Percentiles rank a stretch among this genome's conserved stretches.
Conservation (phyloP, 2,113 vertebrate genomes). For the Archocentrus centrarchus region DNA sequence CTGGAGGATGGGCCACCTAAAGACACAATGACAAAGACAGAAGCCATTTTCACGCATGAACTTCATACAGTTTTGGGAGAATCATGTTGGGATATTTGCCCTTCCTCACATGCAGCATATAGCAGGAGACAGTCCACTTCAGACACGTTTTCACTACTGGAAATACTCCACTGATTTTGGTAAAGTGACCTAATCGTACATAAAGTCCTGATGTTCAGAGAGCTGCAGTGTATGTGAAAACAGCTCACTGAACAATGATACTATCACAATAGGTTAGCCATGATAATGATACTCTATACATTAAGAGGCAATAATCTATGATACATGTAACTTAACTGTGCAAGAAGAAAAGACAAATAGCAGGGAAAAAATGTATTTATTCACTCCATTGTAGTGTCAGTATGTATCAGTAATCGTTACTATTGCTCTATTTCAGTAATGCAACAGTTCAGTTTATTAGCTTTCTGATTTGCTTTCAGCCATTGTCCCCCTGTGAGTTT, state of each 20-base stretch:
- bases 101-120: not conserved
- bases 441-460: not conserved
- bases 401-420: not conserved
- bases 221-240: not conserved
- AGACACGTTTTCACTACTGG: not conserved
- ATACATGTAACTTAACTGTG: not conserved
- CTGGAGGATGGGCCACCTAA: slow-evolving; percentile 96
- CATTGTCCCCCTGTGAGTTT: not conserved
- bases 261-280: not conserved
- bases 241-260: not conserved
- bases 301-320: not conserved
- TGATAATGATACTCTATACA: not conserved
- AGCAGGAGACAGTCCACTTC: not conserved
- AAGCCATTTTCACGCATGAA: not conserved
- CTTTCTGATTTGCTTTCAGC: not conserved
- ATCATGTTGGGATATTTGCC: not conserved
- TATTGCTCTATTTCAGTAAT: not conserved
- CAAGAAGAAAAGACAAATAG: not conserved
- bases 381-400: not conserved
- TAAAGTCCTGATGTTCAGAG: not conserved
- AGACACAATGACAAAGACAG: slow-evolving; percentile 5
- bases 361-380: rapidly evolving
- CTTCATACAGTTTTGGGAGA: not conserved
- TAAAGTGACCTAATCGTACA: not conserved
- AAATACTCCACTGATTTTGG: not conserved